Conservation (phyloP, 2,888 invertebrate species). For the Diarsia rubi region DNA sequence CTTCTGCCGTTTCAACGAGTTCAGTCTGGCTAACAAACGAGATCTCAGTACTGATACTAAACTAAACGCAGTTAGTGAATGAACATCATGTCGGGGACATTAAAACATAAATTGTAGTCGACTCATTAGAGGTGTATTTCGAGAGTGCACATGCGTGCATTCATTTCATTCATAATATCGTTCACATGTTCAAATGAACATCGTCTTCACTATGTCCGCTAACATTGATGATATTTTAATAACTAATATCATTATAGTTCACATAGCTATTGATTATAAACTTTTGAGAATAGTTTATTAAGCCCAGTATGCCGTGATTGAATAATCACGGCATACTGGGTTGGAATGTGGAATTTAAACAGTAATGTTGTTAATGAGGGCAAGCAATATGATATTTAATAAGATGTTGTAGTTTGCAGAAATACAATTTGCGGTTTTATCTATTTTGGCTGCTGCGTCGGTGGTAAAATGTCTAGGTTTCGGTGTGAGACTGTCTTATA, state of each 20-base stretch:
- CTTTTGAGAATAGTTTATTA: conserved; percentile 12
- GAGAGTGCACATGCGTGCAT: conserved; percentile 79
- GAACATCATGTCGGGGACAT: conserved; percentile 69
- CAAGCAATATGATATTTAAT: conserved; percentile 9
- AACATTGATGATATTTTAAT: conserved; percentile 17
- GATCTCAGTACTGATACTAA: conserved; percentile 43
- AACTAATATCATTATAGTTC: conserved; percentile 18
- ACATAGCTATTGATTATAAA: conserved; percentile 14
- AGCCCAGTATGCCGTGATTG: conserved; percentile 3
- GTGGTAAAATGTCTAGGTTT: conserved; percentile 2
- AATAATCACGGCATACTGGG: too few species aligned
- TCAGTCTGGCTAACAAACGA: conserved; percentile 47
- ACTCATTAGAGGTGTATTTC: conserved; percentile 77
- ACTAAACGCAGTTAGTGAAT: conserved; percentile 66
- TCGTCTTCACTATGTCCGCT: not conserved
- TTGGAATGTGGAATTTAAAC: conserved; percentile 34
- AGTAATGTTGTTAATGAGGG: conserved; percentile 12
- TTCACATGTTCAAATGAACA: conserved; percentile 54
- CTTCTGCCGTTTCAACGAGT: conserved; percentile 19
- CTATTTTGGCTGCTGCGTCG: conserved; percentile 17
- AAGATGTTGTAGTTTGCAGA: conserved; percentile 9
- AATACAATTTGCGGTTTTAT: conserved; percentile 17
- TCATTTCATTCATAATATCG: conserved; percentile 82
- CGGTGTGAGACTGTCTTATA: not conserved
- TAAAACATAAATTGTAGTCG: conserved; percentile 72